These are phyloP conservation scores for Leptosomus discolor DNA, from an alignment of 2,113 vertebrate species.

Conservation along the genomic window DNA sequence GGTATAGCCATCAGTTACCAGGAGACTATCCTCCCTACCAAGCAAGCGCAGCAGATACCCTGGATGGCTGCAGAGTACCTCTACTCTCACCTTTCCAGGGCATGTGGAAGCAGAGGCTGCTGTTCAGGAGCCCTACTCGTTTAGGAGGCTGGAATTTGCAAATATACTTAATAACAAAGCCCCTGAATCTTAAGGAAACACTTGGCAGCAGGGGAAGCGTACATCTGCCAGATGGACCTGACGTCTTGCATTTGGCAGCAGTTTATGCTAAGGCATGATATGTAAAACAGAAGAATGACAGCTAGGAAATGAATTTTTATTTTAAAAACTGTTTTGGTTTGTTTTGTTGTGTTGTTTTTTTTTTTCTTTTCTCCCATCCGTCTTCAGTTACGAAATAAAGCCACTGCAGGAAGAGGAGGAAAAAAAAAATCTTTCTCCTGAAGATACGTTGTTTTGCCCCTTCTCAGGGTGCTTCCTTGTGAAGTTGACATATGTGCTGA, in stretches of 20 bases:
- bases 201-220: neutral
- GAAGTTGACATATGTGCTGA: neutral
- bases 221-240: conserved; percentile 36
- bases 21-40: neutral
- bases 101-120: neutral
- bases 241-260: conserved; percentile 23
- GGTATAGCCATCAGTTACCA: neutral
- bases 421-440: neutral
- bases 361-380: neutral
- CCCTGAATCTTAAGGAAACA: conserved; percentile 10
- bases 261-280: neutral
- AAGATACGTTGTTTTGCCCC: neutral
- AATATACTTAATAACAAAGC: neutral
- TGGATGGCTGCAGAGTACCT: neutral
- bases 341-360: neutral
- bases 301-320: neutral
- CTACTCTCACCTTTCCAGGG: neutral
- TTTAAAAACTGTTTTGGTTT: neutral
- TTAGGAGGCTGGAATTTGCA: conserved; percentile 30
- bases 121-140: neutral
- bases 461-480: neutral
- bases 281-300: neutral
- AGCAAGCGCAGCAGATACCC: neutral
- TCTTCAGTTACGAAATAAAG: neutral
- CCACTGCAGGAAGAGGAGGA: neutral